Percentiles rank a stretch among this genome's conserved stretches.
Evolutionary conservation across 2,797 vertebrate species (phyloP).

Genomic region (Valencia hispanica): DNA sequence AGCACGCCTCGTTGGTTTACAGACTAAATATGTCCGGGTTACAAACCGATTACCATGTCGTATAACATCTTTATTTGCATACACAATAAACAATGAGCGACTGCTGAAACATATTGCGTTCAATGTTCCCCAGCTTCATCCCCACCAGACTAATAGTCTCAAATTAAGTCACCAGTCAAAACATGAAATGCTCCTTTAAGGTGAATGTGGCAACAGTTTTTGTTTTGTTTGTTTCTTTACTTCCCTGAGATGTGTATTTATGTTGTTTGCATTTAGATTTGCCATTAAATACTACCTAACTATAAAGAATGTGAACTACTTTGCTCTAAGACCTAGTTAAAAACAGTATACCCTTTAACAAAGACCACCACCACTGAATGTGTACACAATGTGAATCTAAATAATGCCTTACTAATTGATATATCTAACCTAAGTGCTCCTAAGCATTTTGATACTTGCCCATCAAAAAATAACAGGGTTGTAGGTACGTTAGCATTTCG

Average conservation of each 20-base stretch:
- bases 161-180: conserved; percentile 10
- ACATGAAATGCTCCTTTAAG: not conserved
- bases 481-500: not conserved
- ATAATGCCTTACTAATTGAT: not conserved
- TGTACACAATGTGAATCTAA: not conserved
- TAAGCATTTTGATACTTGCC: not conserved
- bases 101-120: conserved; percentile 57
- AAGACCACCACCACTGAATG: not conserved
- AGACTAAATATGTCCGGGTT: conserved; percentile 73
- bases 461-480: not conserved
- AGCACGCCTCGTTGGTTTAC: conserved; percentile 75
- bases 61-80: conserved; percentile 76
- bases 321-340: not conserved
- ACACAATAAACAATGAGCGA: conserved; percentile 72
- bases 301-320: not conserved
- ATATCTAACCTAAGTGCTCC: not conserved
- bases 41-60: conserved; percentile 79
- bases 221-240: not conserved
- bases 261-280: not conserved
- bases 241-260: not conserved
- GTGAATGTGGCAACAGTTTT: not conserved
- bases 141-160: conserved; percentile 22
- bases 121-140: conserved; percentile 16
- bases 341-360: not conserved
- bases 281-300: not conserved